Evolutionary conservation across 2,113 vertebrate species (phyloP), one percentile per base, ranked within the genome.

Genomic region (Sinosuthora webbiana): DNA sequence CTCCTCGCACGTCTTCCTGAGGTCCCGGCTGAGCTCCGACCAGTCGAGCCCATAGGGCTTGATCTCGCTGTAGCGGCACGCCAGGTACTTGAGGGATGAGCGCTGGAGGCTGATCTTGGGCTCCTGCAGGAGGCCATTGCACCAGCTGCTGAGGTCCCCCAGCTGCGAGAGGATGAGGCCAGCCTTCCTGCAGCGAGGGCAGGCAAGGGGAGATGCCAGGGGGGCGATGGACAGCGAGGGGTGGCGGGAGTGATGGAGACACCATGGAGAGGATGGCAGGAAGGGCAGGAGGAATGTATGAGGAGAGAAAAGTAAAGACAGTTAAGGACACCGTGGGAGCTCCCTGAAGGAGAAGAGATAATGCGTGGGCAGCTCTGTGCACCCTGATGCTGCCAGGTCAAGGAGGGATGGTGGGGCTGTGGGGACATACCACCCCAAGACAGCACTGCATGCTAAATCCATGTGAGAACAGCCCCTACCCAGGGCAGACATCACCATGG

Each of bases 31-130:
- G 94, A 99, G 98, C 95, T 99, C 98, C 1, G 98, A 98, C 99
- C 99, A 99, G 97, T 99, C 98, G 11, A 99, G 98, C 73, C 99
- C 98, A 5, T 99, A 99, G 63, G 98, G 98, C 95, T 99, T 99
- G 97, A 99, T 99, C 97, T 99, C 99, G 1, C 99, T 99, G 98
- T 99, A 99, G 79, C 99, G 99, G 94, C 99, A 99, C 80, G 99
- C 98, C 16, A 99, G 98, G 98, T 98, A 99, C 95, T 98, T 99
- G 89, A 99, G 98, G 13, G 99, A 98, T 2, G 98, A 97, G 55
- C 99, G 98, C 41, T 99, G 98, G 28, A 99, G 98, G 88, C 98
- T 98, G 47, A 99, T 99, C 98, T 99, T 99, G 44, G 99, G 98
- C 96, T 99, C 99, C 95, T 99, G 99, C 18, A 99, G 98, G 55